A percentile compares a stretch with the other conserved stretches of the same genome.
These are phyloP conservation scores for Sorex maritimensis DNA, from an alignment of 2,797 vertebrate species.

Conservation along the genomic window DNA sequence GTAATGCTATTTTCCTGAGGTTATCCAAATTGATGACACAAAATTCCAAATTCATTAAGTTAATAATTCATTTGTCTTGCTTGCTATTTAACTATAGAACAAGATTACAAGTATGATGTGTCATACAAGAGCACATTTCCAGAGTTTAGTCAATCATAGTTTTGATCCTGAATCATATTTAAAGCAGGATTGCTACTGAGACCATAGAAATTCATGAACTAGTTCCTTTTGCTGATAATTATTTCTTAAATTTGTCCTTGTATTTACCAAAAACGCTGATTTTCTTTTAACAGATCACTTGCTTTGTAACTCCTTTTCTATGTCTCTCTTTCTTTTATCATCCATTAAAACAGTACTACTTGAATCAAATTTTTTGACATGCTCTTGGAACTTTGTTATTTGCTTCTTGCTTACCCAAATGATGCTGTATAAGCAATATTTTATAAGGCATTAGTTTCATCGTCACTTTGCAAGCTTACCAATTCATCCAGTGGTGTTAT, in stretches of 20 bases:
- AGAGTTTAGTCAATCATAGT: neutral
- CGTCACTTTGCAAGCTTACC: conserved; percentile 24
- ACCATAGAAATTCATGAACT: conserved; percentile 45
- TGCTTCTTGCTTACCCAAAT: conserved; percentile 39
- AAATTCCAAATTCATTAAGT: neutral
- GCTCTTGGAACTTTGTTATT: conserved; percentile 18
- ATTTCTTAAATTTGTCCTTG: conserved; percentile 54
- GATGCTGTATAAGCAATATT: neutral
- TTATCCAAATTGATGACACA: conserved; percentile 28
- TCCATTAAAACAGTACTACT: neutral
- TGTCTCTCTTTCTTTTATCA: conserved; percentile 27
- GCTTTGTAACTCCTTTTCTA: conserved; percentile 24
- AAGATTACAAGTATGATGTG: conserved; percentile 19
- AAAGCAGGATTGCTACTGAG: neutral
- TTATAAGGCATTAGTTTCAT: neutral
- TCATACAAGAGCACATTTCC: conserved; percentile 7
- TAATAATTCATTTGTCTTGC: conserved; percentile 14
- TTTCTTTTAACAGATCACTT: conserved; percentile 27
- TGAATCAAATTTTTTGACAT: conserved; percentile 51
- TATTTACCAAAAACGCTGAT: conserved; percentile 1
- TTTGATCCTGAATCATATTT: conserved; percentile 4
- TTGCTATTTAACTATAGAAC: conserved; percentile 8
- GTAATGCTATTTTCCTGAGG: neutral
- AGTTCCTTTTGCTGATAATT: conserved; percentile 24
- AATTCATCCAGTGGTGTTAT: conserved; percentile 75